Conservation (phyloP, 2,888 invertebrate species). For the Molorchus minor region DNA sequence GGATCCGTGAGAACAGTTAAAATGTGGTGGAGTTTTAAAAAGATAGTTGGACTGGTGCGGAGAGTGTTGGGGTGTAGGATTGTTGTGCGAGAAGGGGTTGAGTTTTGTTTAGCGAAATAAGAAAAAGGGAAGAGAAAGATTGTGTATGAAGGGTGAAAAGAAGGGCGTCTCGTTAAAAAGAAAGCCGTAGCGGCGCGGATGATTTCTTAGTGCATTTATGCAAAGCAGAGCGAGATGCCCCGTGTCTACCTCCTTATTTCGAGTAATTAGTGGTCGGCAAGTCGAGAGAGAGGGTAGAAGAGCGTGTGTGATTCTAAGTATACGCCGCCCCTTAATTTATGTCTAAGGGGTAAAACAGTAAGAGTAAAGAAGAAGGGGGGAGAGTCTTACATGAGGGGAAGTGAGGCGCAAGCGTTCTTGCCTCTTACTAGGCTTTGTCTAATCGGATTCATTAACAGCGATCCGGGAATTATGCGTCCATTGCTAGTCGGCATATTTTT, state of each 20-base stretch:
- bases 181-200: constrained; percentile 51
- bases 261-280: constrained; percentile 63
- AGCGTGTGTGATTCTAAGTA: constrained; percentile 64
- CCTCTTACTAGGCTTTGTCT: constrained; percentile 64
- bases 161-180: constrained; percentile 57
- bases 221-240: constrained; percentile 59
- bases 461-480: constrained; percentile 67
- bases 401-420: constrained; percentile 63
- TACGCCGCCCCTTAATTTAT: constrained; percentile 65
- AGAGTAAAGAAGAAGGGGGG: constrained; percentile 58
- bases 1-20: too few relatives aligned
- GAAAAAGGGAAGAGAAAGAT: constrained; percentile 49
- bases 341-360: constrained; percentile 65
- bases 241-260: constrained; percentile 50
- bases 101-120: constrained; percentile 52
- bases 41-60: constrained; percentile 11
- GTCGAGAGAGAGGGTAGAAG: constrained; percentile 57
- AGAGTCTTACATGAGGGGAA: constrained; percentile 55
- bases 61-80: constrained; percentile 3
- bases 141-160: constrained; percentile 53
- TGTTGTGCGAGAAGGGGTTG: constrained; percentile 28
- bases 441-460: constrained; percentile 70
- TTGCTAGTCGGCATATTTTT: constrained; percentile 66
- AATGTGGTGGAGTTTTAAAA: neutral
- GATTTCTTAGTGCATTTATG: constrained; percentile 62